phyloP scores from a whole-genome alignment of 2,888 invertebrate species.

The Harpalus rubripes region DNA sequence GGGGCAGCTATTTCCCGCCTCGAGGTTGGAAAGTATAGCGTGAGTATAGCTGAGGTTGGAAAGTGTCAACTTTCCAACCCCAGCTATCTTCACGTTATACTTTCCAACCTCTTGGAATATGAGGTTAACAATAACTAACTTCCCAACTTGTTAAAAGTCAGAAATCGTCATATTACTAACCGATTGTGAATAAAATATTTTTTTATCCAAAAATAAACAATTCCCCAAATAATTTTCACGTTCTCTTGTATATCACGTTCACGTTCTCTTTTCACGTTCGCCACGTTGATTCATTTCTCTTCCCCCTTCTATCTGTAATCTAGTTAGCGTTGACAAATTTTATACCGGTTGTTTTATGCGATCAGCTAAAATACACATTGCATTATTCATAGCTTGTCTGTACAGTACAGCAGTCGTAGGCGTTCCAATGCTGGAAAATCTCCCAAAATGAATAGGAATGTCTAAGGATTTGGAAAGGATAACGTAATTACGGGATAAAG shows the following conservation, averaged over 20 bases:
- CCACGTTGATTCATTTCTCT: neutral
- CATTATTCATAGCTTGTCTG: constrained; percentile 45
- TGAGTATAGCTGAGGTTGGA: no score
- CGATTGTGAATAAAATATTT: no score
- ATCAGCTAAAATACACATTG: constrained; percentile 55
- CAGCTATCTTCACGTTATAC: no score
- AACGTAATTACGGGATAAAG: constrained; percentile 24
- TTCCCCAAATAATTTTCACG: neutral
- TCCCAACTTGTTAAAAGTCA: no score
- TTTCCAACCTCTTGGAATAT: no score
- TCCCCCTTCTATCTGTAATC: constrained; percentile 17
- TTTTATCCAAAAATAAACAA: no score
- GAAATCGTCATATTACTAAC: no score
- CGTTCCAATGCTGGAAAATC: constrained; percentile 16
- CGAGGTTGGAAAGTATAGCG: no score
- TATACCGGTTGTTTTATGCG: constrained; percentile 54
- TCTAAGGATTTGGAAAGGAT: constrained; percentile 32
- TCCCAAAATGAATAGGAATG: constrained; percentile 7
- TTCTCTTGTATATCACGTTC: neutral
- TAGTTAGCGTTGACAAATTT: constrained; percentile 22
- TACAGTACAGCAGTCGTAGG: neutral
- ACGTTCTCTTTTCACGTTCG: constrained; percentile 1
- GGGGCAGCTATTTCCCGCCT: no score
- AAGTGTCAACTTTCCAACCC: no score
- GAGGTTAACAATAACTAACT: no score